Evolutionary conservation across 2,888 invertebrate genomes (phyloP).

Genomic region (Asteroscopus sphinx): DNA sequence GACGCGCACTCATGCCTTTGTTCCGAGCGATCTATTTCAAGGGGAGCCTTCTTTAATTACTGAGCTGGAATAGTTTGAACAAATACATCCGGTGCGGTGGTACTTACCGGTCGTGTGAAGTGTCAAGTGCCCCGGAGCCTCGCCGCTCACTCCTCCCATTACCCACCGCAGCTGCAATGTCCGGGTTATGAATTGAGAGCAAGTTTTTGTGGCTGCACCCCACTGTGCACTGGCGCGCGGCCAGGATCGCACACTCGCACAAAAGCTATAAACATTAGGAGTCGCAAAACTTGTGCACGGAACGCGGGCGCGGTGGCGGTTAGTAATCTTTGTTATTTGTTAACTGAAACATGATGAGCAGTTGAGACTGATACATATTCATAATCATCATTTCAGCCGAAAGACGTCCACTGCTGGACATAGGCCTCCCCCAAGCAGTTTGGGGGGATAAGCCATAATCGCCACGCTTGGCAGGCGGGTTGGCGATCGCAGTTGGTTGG

Average conservation of each 20-base stretch:
- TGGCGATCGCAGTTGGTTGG: no score
- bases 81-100: background rate
- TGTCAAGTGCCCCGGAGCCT: background rate
- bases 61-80: background rate
- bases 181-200: constrained; percentile 9
- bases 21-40: background rate
- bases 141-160: background rate
- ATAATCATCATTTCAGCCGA: background rate
- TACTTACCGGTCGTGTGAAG: background rate
- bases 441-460: no score
- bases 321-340: background rate
- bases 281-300: background rate
- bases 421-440: no score
- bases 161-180: background rate
- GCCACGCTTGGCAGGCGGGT: no score
- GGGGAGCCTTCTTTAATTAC: constrained; percentile 4
- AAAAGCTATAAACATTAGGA: constrained; percentile 2
- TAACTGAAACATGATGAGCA: background rate
- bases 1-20: background rate
- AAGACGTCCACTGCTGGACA: no score
- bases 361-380: background rate
- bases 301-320: background rate
- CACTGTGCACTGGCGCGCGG: constrained; percentile 4
- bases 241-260: constrained; percentile 2
- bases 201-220: constrained; percentile 7